Base-by-base conservation (phyloP, 2,113 vertebrate species). In the Callithrix jacchus region DNA sequence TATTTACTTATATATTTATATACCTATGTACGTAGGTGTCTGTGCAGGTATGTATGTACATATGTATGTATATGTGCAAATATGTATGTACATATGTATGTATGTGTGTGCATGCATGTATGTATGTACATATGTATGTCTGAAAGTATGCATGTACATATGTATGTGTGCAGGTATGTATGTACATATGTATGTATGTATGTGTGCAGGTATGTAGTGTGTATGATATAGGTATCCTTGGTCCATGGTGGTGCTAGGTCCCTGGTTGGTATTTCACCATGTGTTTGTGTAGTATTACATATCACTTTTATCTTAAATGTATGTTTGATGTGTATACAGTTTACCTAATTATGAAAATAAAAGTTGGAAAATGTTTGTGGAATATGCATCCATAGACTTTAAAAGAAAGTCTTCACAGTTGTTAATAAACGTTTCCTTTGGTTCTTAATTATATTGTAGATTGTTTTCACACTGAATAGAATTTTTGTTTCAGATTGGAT, bases 281-380 rank as follows among this genome's bases (percentile, higher is more conserved):
- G 35, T 80, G 17, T 85, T 77, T 89, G 32, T 84, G 81, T 89
- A 56, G 4, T 70, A 30, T 42, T 82, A 40, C 18, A 86, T 0
- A 52, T 25, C n/a, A 52, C 52, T 74, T 68, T 17, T 86, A 27
- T 58, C 91, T 93, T 93, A 88, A 93, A 89, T 92, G 30, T 45
- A 66, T 76, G 35, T 61, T 89, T 71, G 61, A 25, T 74, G 9
- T 89, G 20, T 23, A 61, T 82, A 52, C 3, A 79, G 23, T 5
- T 91, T 87, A 89, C n/a, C 13, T 83, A 95, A 76, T 85, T 95
- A 87, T 91, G 27, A 80, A 94, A 96, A 87, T 45, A 89, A 74
- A 82, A 91, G 45, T 49, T 58, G 37, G 54, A 87, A 61, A 93
- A 37, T 74, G 32, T 96, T 90, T 82, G 27, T 42, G 35, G 21